Evolutionary conservation across 92 coral and sea anemone species (phyloP).

Genomic region (Phenganax stokvisi): DNA sequence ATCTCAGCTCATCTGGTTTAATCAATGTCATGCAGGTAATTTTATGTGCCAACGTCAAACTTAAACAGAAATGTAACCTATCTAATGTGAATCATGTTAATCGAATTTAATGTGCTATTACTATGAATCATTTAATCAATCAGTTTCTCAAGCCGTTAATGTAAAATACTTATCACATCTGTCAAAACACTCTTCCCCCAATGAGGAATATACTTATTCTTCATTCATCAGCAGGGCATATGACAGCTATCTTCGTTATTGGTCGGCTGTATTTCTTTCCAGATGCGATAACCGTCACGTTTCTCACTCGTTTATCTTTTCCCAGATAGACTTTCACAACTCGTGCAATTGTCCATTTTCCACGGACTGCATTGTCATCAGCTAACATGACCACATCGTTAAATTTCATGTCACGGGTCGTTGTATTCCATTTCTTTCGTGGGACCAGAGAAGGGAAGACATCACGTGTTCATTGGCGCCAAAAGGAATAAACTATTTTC

Average conservation of each 20-base stretch:
- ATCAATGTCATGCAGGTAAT: too few species aligned
- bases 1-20: too few species aligned
- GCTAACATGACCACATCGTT: constrained; percentile 50
- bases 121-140: too few species aligned
- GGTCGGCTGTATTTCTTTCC: not conserved
- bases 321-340: constrained; percentile 49
- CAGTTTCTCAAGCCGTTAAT: too few species aligned
- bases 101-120: too few species aligned
- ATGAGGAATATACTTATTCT: not conserved
- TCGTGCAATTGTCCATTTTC: constrained; percentile 53
- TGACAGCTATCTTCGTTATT: constrained; percentile 26
- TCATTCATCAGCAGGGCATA: constrained; percentile 33
- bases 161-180: not conserved
- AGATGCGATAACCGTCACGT: constrained; percentile 34
- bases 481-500: constrained; percentile 54
- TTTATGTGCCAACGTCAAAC: too few species aligned
- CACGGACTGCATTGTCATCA: constrained; percentile 47
- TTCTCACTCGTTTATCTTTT: constrained; percentile 44
- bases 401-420: constrained; percentile 44
- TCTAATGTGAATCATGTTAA: too few species aligned
- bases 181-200: not conserved
- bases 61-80: too few species aligned
- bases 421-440: constrained; percentile 50
- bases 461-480: constrained; percentile 61
- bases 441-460: constrained; percentile 54